Evolutionary conservation across 2,888 invertebrate species (phyloP), one percentile per base, ranked within the genome.

Genomic region (Allygus modestus): DNA sequence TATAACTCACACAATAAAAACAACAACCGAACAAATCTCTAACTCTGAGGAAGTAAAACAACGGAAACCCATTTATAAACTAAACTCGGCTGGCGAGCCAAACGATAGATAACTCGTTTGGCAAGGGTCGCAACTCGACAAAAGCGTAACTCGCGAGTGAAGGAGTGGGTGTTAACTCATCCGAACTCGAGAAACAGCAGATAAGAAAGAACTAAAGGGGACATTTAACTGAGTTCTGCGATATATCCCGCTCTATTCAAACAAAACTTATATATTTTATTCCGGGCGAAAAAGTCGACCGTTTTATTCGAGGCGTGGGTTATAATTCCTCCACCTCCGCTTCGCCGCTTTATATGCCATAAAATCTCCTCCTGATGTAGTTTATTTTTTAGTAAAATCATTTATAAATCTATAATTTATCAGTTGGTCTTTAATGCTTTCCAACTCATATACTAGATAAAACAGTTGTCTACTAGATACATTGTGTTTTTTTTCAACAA

Each of bases 181-280:
- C 51, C 51, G 51, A 77, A 51, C 77, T 77, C 20, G 73, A 69
- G 73, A 23, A 51, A 51, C 77, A 28, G 51, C 77, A 51, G 73
- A 73, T 73, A 73, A 73, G 73, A 73, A 69, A 69, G 41, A 26
- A 43, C 43, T 43, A 51, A 51, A 31, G 46, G 26, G 77, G 43
- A 51, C 77, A 51, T 77, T 77, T 77, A 77, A 77, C 51, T 12
- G 77, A 51, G 77, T 46, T 51, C 73, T 41, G 43, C 73, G 73
- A 69, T 69, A 69, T 69, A 69, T 69, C 69, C 73, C 23, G n/a
- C 28, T 77, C 77, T 33, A 77, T 77, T 77, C 77, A 77, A 77
- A 77, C 77, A 77, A 77, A 77, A 77, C 51, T 77, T 77, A 77
- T 77, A 77, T 77, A 77, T 77, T 77, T 77, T 77, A 77, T 77